Evolutionary conservation across 2,888 invertebrate genomes (phyloP).

Genomic region (Drepana falcataria): DNA sequence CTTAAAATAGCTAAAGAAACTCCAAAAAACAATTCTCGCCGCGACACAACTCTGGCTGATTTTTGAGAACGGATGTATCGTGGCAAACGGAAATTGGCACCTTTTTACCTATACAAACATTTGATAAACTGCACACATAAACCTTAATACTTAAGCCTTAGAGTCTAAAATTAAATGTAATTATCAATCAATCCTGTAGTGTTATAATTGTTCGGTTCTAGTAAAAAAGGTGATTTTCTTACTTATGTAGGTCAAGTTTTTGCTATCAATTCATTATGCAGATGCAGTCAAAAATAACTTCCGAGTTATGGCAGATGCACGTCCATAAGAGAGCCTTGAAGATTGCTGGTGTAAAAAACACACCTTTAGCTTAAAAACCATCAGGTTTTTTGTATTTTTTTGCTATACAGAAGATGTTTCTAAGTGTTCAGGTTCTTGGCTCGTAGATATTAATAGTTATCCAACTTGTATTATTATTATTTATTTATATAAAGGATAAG

Average conservation of each 20-base stretch:
- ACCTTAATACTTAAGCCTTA: conserved; percentile 18
- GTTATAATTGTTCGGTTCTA: conserved; percentile 11
- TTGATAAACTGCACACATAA: conserved; percentile 5
- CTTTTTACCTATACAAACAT: conserved; percentile 49
- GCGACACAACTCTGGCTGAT: conserved; percentile 68
- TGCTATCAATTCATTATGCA: conserved; percentile 74
- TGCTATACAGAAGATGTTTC: conserved; percentile 22
- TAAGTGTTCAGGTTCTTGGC: conserved; percentile 11
- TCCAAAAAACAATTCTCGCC: conserved; percentile 59
- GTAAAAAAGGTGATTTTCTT: conserved; percentile 38
- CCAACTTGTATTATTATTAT: neutral
- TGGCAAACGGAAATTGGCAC: conserved; percentile 73
- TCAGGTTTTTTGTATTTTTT: conserved; percentile 40
- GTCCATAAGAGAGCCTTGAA: conserved; percentile 54
- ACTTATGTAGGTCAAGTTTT: conserved; percentile 74
- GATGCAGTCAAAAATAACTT: conserved; percentile 64
- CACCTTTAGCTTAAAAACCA: conserved; percentile 49
- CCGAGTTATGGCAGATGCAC: conserved; percentile 67
- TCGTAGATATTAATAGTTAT: neutral
- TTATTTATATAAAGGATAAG: no score
- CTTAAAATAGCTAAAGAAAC: conserved; percentile 56
- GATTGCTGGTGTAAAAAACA: conserved; percentile 59
- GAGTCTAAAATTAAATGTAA: conserved; percentile 21
- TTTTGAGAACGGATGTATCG: conserved; percentile 69
- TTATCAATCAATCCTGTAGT: neutral